Evolutionary conservation across 1,140 invertebrate species (phyloP).

Genomic region (Nasonia longicornis): DNA sequence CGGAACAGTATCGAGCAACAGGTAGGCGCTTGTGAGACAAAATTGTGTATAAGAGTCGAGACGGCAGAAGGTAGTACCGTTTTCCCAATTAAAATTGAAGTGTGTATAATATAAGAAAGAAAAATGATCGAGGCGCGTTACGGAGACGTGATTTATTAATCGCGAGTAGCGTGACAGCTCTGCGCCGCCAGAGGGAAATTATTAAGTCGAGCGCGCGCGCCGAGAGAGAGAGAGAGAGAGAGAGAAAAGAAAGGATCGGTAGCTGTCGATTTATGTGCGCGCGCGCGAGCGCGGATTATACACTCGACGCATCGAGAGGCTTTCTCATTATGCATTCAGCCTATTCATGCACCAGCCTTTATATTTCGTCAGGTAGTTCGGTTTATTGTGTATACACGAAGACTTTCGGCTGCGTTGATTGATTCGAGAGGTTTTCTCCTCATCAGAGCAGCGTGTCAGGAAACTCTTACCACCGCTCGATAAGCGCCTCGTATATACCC

Average conservation of each 20-base stretch:
- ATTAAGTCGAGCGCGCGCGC: background rate
- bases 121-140: conserved; percentile 42
- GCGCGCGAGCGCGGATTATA: background rate
- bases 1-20: background rate
- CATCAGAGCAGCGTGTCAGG: no score
- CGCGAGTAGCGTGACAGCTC: conserved; percentile 24
- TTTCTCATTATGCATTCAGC: conserved; percentile 30
- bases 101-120: no score
- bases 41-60: background rate
- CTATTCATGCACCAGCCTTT: background rate
- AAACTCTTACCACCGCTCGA: no score
- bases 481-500: no score
- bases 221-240: no score
- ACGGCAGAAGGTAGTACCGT: no score
- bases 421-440: no score
- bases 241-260: conserved; percentile 30
- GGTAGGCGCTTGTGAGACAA: background rate
- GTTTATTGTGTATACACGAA: no score
- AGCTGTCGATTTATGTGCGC: background rate
- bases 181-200: background rate
- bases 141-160: conserved; percentile 46
- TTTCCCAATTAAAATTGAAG: no score
- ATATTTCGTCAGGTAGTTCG: no score
- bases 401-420: no score
- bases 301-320: background rate